Evolutionary conservation across 2,888 invertebrate species (phyloP).

Genomic region (Neuroscelio doddi): DNA sequence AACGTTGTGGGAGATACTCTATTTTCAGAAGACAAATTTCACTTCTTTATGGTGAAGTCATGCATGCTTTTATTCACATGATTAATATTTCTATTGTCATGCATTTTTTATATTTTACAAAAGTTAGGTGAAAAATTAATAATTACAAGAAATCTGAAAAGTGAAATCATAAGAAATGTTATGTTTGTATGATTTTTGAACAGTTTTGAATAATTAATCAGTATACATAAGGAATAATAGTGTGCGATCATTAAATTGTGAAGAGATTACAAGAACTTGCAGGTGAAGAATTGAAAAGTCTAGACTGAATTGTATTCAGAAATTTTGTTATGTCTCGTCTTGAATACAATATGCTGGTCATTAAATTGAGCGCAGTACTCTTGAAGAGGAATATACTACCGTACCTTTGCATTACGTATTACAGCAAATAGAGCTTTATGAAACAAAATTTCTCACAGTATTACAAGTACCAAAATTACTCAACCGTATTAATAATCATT

Average conservation of each 20-base stretch:
- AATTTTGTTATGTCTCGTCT: constrained; percentile 30
- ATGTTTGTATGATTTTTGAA: too few species aligned
- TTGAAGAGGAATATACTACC: constrained; percentile 21
- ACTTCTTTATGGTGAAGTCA: constrained; percentile 13
- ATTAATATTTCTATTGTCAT: neutral
- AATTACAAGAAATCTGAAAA: too few species aligned
- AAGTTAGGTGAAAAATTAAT: neutral
- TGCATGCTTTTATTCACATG: constrained; percentile 11
- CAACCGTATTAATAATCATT: too few species aligned
- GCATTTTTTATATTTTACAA: neutral
- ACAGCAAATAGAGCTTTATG: constrained; percentile 35
- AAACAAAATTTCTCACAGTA: too few species aligned
- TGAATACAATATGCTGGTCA: constrained; percentile 36
- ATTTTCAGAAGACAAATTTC: constrained; percentile 28
- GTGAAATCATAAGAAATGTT: too few species aligned
- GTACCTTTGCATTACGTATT: constrained; percentile 12
- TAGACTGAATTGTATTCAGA: constrained; percentile 33
- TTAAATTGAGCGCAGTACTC: constrained; percentile 32
- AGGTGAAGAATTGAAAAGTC: constrained; percentile 25
- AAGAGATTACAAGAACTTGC: constrained; percentile 25
- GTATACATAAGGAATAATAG: constrained; percentile 30
- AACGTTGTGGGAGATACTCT: constrained; percentile 38
- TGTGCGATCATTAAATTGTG: constrained; percentile 25
- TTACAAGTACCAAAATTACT: too few species aligned
- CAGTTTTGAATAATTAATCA: constrained; percentile 36